These are phyloP conservation scores for Theristus sp. DNA, from an alignment of 2,888 invertebrate species.

Conservation along the genomic window DNA sequence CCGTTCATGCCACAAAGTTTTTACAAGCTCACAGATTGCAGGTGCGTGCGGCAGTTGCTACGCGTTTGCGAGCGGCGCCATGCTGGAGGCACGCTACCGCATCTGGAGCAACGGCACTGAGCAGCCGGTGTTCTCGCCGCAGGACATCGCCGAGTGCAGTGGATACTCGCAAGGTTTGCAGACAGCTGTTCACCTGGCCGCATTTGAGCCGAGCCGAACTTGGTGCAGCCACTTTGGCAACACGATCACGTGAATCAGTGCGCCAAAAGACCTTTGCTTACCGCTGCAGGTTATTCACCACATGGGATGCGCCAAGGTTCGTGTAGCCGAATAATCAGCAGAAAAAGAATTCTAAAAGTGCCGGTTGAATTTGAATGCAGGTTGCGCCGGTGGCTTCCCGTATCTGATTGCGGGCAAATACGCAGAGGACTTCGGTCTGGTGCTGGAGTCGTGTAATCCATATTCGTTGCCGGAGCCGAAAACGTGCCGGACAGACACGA, in stretches of 20 bases:
- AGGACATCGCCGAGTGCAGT: constrained; percentile 37
- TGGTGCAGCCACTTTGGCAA: no score
- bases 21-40: no score
- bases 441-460: constrained; percentile 34
- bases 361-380: no score
- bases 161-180: constrained; percentile 35
- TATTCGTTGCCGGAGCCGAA: constrained; percentile 20
- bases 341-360: no score
- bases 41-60: constrained; percentile 37
- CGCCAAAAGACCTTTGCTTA: no score
- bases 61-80: constrained; percentile 36
- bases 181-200: neutral
- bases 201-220: no score
- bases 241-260: no score
- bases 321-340: no score
- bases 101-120: constrained; percentile 34
- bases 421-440: constrained; percentile 33
- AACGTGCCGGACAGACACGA: constrained; percentile 23
- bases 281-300: no score
- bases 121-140: constrained; percentile 32
- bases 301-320: no score
- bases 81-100: constrained; percentile 35
- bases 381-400: constrained; percentile 32
- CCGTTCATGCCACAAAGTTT: no score
- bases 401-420: constrained; percentile 31